Conservation (phyloP, 2,888 invertebrate species). For the Ypsolopha scabrella region DNA sequence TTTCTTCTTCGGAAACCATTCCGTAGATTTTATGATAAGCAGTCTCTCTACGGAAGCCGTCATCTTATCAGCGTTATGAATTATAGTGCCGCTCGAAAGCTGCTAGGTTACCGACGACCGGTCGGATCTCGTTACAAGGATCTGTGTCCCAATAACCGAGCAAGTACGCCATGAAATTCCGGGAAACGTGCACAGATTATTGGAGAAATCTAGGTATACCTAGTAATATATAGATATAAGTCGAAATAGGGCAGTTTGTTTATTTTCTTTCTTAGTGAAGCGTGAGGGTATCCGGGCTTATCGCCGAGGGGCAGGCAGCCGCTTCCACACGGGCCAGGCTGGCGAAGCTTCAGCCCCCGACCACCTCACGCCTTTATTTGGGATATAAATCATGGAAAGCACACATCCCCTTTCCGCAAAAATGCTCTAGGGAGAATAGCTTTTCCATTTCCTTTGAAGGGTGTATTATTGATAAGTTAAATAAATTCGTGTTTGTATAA, state of each 20-base stretch:
- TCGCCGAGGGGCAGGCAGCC: constrained; percentile 50
- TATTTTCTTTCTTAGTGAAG: constrained; percentile 56
- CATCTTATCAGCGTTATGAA: too few species aligned
- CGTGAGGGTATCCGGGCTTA: constrained; percentile 41
- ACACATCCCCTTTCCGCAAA: constrained; percentile 62
- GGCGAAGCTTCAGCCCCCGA: background rate
- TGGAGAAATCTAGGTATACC: constrained; percentile 24
- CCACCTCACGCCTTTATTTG: constrained; percentile 47
- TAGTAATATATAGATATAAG: constrained; percentile 24
- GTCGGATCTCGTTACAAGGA: background rate
- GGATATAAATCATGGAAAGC: constrained; percentile 64
- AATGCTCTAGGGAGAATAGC: constrained; percentile 43
- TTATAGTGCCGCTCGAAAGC: too few species aligned
- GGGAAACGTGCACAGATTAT: constrained; percentile 32
- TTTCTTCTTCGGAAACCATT: too few species aligned
- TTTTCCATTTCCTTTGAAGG: constrained; percentile 39
- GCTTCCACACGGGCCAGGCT: background rate
- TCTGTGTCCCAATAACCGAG: background rate
- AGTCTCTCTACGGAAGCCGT: background rate
- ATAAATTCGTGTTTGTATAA: constrained; percentile 12
- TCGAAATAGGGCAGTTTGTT: constrained; percentile 41
- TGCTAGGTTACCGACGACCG: background rate
- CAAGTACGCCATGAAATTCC: constrained; percentile 4
- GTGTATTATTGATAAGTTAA: constrained; percentile 38
- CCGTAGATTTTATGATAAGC: background rate